Conservation (phyloP, 2,113 vertebrate species). For the Hydrochoerus hydrochaeris region DNA sequence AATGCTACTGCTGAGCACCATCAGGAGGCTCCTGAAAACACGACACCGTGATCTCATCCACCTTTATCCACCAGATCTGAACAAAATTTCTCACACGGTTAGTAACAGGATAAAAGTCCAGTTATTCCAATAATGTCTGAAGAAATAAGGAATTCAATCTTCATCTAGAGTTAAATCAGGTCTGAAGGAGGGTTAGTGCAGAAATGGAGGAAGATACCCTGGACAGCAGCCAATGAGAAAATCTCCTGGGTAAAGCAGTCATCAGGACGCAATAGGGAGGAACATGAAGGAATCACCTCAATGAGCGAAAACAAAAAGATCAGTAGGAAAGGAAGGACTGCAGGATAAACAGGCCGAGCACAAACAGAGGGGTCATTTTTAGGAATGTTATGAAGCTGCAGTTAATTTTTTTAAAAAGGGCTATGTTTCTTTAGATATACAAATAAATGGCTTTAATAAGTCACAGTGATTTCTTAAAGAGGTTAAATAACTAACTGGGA, state of each 20-base stretch:
- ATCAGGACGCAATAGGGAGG: neutral
- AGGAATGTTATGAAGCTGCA: neutral
- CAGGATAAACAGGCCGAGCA: neutral
- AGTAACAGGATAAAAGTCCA: neutral
- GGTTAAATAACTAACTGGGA: neutral
- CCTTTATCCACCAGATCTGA: neutral
- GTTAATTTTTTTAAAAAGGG: neutral
- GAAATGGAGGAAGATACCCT: neutral
- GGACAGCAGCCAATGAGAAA: neutral
- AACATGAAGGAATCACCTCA: neutral
- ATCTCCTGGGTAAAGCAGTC: neutral
- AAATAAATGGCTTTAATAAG: neutral
- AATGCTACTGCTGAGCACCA: neutral
- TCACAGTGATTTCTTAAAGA: conserved; percentile 29
- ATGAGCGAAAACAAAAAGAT: neutral
- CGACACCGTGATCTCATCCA: neutral
- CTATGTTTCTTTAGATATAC: neutral
- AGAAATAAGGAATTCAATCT: neutral
- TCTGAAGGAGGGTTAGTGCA: neutral
- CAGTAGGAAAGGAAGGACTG: neutral
- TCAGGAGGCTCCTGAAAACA: neutral
- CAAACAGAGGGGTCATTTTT: neutral
- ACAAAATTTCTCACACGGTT: neutral
- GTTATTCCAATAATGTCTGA: neutral
- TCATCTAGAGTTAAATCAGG: neutral